Conservation (phyloP, 2,888 invertebrate species). For the Euclidia mi region DNA sequence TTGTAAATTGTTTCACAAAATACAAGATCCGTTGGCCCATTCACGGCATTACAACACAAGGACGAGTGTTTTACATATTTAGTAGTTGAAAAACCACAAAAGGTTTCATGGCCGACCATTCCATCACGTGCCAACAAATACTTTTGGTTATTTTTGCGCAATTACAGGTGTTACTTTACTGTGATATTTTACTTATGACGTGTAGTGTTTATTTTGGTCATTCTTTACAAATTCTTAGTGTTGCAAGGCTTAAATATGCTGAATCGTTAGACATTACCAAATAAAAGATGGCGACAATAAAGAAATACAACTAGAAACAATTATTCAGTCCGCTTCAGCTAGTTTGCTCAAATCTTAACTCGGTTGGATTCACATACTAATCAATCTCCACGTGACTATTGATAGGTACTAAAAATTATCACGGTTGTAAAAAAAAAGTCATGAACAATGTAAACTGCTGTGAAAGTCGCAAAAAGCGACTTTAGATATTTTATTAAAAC, state of each 20-base stretch:
- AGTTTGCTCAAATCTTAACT: no score
- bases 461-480: no score
- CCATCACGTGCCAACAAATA: slow-evolving; percentile 39
- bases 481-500: neutral
- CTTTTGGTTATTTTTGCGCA: slow-evolving; percentile 26
- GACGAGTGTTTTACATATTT: slow-evolving; percentile 39
- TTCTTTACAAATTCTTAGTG: neutral
- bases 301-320: no score
- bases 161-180: slow-evolving; percentile 13
- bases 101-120: slow-evolving; percentile 47
- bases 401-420: no score
- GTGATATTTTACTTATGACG: neutral
- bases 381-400: no score
- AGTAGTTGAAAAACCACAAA: slow-evolving; percentile 34
- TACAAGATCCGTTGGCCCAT: slow-evolving; percentile 19
- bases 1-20: slow-evolving; percentile 36
- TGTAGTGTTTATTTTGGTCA: neutral
- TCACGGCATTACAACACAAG: slow-evolving; percentile 34
- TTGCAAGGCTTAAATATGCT: no score
- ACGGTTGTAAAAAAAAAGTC: no score
- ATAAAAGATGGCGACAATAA: no score
- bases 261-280: no score
- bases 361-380: no score
- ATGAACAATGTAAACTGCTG: no score
- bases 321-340: no score